These are phyloP conservation scores for Capra hircus DNA, from an alignment of 2,113 vertebrate genomes.

Conservation along the genomic window DNA sequence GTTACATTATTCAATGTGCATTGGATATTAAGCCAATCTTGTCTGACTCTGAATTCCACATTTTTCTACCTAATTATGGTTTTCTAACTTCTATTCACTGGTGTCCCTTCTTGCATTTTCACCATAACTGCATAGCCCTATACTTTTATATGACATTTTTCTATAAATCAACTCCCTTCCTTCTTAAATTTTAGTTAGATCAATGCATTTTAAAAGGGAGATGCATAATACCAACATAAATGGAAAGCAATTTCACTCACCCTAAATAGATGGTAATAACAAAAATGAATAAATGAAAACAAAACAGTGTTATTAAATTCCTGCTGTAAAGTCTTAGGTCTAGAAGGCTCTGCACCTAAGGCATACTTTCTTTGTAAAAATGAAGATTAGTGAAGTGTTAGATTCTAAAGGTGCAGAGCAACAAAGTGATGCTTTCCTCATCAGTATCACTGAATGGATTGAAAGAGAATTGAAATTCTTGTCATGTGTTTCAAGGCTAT, in stretches of 20 bases:
- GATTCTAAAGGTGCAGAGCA: not conserved
- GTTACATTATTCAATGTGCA: not conserved
- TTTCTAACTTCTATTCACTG: not conserved
- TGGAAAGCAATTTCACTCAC: not conserved
- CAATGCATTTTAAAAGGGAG: not conserved
- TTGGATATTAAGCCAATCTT: not conserved
- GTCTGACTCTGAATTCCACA: not conserved
- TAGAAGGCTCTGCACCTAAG: not conserved
- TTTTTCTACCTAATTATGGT: not conserved
- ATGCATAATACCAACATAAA: not conserved
- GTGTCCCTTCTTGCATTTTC: not conserved
- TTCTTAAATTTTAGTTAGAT: slow-evolving; percentile 8
- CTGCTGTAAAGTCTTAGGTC: not conserved
- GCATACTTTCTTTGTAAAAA: not conserved
- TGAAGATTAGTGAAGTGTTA: not conserved
- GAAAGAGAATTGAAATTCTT: not conserved
- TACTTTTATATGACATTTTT: not conserved
- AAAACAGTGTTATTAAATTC: not conserved
- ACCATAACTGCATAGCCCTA: not conserved
- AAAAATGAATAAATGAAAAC: slow-evolving; percentile 2
- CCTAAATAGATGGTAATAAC: not conserved
- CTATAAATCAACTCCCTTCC: not conserved
- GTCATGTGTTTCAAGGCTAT: not conserved
- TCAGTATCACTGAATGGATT: not conserved
- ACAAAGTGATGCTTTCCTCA: not conserved